Base-by-base conservation (phyloP, 2,113 vertebrate species). In the Pelecanoides urinatrix region DNA sequence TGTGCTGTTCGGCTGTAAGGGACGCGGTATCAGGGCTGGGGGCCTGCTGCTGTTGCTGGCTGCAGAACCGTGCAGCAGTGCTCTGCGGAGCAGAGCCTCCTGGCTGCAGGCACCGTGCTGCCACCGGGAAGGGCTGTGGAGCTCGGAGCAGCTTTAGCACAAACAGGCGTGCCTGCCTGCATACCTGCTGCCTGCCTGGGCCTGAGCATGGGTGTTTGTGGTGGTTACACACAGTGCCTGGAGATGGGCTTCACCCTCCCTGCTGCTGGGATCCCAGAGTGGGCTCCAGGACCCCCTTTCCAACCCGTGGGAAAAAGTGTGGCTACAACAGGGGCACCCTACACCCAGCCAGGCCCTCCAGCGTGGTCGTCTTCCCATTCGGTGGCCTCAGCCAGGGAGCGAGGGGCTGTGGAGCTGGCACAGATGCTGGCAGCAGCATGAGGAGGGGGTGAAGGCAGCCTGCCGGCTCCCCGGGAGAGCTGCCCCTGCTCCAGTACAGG, bases 281-380 rank as follows among this genome's bases (percentile, higher is more conserved):
- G 6, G 45, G 5, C n/a, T 90, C 68, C 30, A 49, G 29, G 45
- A 89, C 30, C 49, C 29, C 61, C 38, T 55, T 19, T 15, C 62
- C 34, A 26, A 53, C 34, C 22, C 70, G 36, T 1, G 18, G 38
- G 6, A 5, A 27, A 36, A 61, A 67, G 7, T 3, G 7, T n/a
- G 40, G 50, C 9, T 86, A 5, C 4, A 38, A 6, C 1, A 30
- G 53, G 25, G 20, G 36, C 26, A n/a, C 16, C 30, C 15, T 14
- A 1, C 10, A 10, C 65, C 32, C 47, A 13, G 34, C 6, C 13
- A 2, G 17, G 17, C 32, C 17, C 2, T 14, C 32, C 9, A 11
- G 1, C 2, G 3, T 1, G 1, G 4, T 20, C 10, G 1, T 23
- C 20, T 59, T 20, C 20, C 47, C 5, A 0, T 8, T 83, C 1